Evolutionary conservation across 2,888 invertebrate species (phyloP), one percentile per base, ranked within the genome.

Genomic region (Protula sp.): DNA sequence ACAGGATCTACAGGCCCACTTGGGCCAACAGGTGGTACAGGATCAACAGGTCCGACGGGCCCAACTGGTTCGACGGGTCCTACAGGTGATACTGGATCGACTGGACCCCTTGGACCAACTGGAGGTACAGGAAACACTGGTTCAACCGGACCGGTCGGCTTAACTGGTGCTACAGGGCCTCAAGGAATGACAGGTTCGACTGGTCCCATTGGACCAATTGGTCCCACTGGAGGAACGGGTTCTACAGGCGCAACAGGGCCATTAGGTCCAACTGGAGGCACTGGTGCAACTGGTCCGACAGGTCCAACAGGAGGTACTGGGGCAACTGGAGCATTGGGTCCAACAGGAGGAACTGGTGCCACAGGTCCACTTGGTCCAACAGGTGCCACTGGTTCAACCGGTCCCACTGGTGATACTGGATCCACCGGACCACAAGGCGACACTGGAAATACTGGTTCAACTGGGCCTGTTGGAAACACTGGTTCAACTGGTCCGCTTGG

Each of bases 401-500:
- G 50, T 19, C 50, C 50, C 14, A 24, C 50, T 22, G 50, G 50
- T 22, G 3, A 31, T 3, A 53, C 58, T n/a, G 66, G 66, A 5
- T 48, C 1, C 2, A 59, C 61, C 29, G 65, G 65, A 22, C 27
- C 28, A 3, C 54, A 55, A 22, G 67, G 67, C 26, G 29, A 47
- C 3, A 24, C 54, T 26, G 67, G 67, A 26, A 19, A 14, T 26
- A 55, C 59, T 47, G 67, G 67, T 14, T 29, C 30, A 14, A 59
- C 57, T 3, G 67, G 67, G 22, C 52, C 51, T 19, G 56, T 38
- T n/a, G 67, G 67, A 19, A 54, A 38, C 52, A 66, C 60, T 2
- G 67, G 67, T 48, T 19, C 47, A n/a, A 62, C 64, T 27, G 66
- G 66, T 31, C 27, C 29, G n/a, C 28, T 53, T 45, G 63, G 63